Evolutionary conservation across 2,797 vertebrate species (phyloP).

Genomic region (Graptemys geographica): DNA sequence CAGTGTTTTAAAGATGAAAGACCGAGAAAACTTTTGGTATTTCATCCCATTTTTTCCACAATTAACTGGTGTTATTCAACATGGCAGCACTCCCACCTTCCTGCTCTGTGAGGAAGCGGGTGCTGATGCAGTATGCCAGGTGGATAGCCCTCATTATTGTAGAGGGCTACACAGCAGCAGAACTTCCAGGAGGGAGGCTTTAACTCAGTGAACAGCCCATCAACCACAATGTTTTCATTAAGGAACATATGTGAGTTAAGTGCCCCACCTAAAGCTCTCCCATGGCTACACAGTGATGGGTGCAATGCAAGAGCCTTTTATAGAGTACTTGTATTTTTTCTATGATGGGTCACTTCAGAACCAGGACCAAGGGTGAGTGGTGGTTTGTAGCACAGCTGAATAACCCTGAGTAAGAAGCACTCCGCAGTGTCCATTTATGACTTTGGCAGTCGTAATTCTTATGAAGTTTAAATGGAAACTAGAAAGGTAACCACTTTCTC

Average conservation of each 20-base stretch:
- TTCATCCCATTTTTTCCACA: background rate
- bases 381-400: background rate
- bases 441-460: conserved; percentile 24
- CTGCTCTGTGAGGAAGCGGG: background rate
- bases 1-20: rapidly evolving
- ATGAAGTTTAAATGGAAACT: conserved; percentile 10
- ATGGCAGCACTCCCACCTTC: background rate
- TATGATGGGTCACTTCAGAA: background rate
- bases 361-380: background rate
- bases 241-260: background rate
- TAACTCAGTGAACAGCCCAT: background rate
- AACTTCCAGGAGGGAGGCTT: background rate
- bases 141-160: background rate
- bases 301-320: background rate
- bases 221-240: background rate
- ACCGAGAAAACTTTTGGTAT: background rate
- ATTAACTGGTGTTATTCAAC: conserved; percentile 47
- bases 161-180: background rate
- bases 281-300: background rate
- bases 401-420: background rate
- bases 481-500: conserved; percentile 49
- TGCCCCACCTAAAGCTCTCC: background rate
- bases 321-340: background rate
- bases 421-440: background rate
- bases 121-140: conserved; percentile 1